phyloP scores from a whole-genome alignment of 2,888 invertebrate species.

The Periphyllus acericola region DNA sequence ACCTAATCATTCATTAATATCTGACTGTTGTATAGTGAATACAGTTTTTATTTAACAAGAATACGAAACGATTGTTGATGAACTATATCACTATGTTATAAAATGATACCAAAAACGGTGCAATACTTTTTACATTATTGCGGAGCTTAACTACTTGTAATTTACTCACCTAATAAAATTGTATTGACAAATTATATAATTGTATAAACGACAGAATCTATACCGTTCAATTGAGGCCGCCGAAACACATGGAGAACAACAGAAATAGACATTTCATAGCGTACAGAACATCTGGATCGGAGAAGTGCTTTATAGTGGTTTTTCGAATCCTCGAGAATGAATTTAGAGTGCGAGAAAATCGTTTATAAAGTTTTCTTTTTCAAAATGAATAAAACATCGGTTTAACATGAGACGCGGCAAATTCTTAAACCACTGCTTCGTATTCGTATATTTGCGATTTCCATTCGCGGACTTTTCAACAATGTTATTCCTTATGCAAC shows the following conservation, averaged over 20 bases:
- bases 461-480: slow-evolving; percentile 11
- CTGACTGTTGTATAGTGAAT: no score
- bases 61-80: no score
- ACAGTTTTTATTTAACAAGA: no score
- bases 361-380: slow-evolving; percentile 10
- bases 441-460: not conserved
- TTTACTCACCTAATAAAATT: no score
- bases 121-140: no score
- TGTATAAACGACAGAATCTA: no score
- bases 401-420: not conserved
- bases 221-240: not conserved
- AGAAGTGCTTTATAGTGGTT: not conserved
- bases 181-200: no score
- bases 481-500: not conserved
- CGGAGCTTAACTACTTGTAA: no score
- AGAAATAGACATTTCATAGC: not conserved
- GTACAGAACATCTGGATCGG: not conserved
- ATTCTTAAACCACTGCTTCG: not conserved
- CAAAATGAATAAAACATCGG: slow-evolving; percentile 28
- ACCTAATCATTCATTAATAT: no score
- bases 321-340: not conserved
- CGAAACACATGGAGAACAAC: not conserved
- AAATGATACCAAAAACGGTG: no score
- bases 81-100: no score
- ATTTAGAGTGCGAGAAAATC: not conserved